These are phyloP conservation scores for Bradynema listronoti DNA, from an alignment of 1,140 invertebrate genomes.

Conservation along the genomic window DNA sequence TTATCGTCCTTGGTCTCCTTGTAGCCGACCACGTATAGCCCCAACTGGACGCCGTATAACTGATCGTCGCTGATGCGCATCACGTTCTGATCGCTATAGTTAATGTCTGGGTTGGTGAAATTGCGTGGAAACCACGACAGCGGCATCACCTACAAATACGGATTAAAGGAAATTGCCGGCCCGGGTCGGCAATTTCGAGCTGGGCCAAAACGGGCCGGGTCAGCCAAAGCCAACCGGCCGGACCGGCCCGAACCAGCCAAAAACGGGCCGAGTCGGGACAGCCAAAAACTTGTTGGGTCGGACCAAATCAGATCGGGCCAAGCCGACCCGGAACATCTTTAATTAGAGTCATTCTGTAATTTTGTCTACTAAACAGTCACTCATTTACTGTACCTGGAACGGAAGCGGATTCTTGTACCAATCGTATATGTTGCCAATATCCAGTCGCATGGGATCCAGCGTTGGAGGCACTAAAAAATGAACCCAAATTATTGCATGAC, in stretches of 20 bases:
- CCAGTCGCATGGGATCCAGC: conserved; percentile 57
- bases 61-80: conserved; percentile 48
- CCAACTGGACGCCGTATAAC: conserved; percentile 51
- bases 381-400: conserved; percentile 5
- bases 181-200: no score
- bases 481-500: conserved; percentile 15
- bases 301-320: no score
- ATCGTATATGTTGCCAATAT: conserved; percentile 58
- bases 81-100: conserved; percentile 39
- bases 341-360: no score
- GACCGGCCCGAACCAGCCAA: no score
- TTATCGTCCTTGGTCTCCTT: conserved; percentile 54
- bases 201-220: no score
- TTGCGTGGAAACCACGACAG: conserved; percentile 55
- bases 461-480: conserved; percentile 52
- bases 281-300: no score
- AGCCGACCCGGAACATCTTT: no score
- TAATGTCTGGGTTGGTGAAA: conserved; percentile 56
- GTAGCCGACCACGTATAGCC: conserved; percentile 57
- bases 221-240: no score
- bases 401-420: conserved; percentile 57
- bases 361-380: no score
- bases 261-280: no score
- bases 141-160: conserved; percentile 42
- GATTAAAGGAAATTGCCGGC: no score